A percentile compares a stretch with the other conserved stretches of the same genome.
These are phyloP conservation scores for Aythya fuligula DNA, from an alignment of 2,797 vertebrate genomes.

Conservation along the genomic window DNA sequence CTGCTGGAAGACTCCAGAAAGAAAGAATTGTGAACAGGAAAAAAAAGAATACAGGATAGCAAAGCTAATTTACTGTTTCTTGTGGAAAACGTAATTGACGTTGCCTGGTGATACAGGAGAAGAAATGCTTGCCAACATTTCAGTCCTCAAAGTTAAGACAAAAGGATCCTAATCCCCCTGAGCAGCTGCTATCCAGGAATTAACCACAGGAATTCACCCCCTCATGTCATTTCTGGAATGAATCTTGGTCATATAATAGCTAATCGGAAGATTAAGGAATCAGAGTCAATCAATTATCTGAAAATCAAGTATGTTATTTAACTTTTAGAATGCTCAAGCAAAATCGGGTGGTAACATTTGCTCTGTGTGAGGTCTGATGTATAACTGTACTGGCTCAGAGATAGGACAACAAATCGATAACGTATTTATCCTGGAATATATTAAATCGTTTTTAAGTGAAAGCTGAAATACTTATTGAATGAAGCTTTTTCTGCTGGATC, in stretches of 20 bases:
- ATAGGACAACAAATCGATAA: slow-evolving; percentile 93
- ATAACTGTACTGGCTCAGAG: slow-evolving; percentile 94
- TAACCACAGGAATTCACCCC: slow-evolving; percentile 77
- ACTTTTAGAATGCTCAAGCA: slow-evolving; percentile 81
- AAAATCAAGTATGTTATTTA: slow-evolving; percentile 90
- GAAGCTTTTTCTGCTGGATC: slow-evolving; percentile 18
- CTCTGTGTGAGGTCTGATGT: slow-evolving; percentile 97
- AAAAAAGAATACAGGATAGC: slow-evolving; percentile 24
- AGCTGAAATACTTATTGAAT: slow-evolving; percentile 62
- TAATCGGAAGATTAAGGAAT: slow-evolving; percentile 88
- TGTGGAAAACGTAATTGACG: slow-evolving; percentile 64
- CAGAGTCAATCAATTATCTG: slow-evolving; percentile 95
- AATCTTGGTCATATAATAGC: slow-evolving; percentile 83
- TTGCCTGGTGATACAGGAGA: slow-evolving; percentile 69
- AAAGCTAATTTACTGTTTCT: slow-evolving; percentile 66
- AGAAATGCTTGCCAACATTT: slow-evolving; percentile 61
- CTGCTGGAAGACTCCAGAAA: slow-evolving; percentile 30
- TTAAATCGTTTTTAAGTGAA: slow-evolving; percentile 81
- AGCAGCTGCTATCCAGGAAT: slow-evolving; percentile 77
- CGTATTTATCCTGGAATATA: slow-evolving; percentile 87
- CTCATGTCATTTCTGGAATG: slow-evolving; percentile 80
- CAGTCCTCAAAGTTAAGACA: slow-evolving; percentile 74
- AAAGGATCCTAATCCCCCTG: slow-evolving; percentile 71
- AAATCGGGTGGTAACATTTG: slow-evolving; percentile 88
- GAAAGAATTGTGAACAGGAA: neutral